A percentile compares a stretch with the other conserved stretches of the same genome.
These are phyloP conservation scores for Listrodromus nycthemerus DNA, from an alignment of 2,888 invertebrate species.

Conservation along the genomic window DNA sequence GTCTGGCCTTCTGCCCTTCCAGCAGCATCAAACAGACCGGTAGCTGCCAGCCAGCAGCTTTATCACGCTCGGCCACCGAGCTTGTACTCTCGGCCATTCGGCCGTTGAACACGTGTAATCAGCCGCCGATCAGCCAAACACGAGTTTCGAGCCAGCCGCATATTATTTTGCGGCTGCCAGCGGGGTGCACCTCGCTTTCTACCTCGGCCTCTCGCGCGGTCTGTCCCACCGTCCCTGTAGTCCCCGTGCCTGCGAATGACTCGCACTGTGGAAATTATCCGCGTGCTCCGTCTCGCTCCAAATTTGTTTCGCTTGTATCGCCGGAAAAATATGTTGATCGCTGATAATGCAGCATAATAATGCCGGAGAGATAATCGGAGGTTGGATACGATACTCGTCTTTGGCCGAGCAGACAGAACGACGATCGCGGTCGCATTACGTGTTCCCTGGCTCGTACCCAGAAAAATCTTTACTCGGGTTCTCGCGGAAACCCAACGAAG, in stretches of 20 bases:
- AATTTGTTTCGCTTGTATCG: conserved; percentile 1
- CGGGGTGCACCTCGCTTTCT: conserved; percentile 1
- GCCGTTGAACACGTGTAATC: conserved; percentile 83
- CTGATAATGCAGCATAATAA: background rate
- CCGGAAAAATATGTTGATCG: conserved; percentile 27
- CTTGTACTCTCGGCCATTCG: conserved; percentile 53
- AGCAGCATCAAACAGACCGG: conserved; percentile 70
- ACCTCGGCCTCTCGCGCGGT: background rate
- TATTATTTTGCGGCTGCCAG: conserved; percentile 78
- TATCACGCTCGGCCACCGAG: conserved; percentile 79
- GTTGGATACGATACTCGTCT: conserved; percentile 45
- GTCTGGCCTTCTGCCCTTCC: conserved; percentile 81
- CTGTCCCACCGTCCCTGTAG: background rate
- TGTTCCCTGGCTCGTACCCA: conserved; percentile 67
- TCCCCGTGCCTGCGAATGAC: background rate
- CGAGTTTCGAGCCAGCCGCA: conserved; percentile 78
- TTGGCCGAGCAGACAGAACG: conserved; percentile 33
- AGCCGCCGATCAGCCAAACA: conserved; percentile 83
- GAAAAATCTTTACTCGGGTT: conserved; percentile 49
- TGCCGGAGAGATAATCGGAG: conserved; percentile 53
- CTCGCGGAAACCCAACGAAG: conserved; percentile 27
- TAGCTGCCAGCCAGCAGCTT: conserved; percentile 75
- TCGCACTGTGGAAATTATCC: background rate
- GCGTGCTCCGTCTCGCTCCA: background rate
- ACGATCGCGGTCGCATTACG: conserved; percentile 61